phyloP scores from a whole-genome alignment of 2,797 vertebrate genomes.

The Channallabes apus region DNA sequence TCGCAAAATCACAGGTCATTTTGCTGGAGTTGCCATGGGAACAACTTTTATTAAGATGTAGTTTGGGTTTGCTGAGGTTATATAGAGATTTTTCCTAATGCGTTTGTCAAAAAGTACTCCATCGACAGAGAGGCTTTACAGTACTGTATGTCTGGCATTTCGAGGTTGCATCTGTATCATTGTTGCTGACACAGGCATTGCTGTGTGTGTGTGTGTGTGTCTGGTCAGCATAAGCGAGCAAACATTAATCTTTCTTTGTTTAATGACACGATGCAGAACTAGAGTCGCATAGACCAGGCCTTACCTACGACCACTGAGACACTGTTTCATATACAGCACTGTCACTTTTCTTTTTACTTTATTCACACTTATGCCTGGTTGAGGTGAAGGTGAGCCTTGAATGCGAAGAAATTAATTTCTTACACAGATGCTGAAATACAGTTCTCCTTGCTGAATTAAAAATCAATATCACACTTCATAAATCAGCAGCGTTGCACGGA shows the following conservation, averaged over 20 bases:
- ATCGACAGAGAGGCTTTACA: not conserved
- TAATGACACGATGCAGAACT: conserved; percentile 40
- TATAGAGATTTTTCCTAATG: not conserved
- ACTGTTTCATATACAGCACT: not conserved
- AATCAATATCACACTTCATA: conserved; percentile 25
- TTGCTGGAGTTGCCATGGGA: not conserved
- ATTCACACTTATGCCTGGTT: not conserved
- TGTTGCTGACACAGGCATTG: conserved; percentile 6
- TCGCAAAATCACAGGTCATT: not conserved
- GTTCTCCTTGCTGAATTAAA: conserved; percentile 4
- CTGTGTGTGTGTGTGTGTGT: conserved; percentile 17
- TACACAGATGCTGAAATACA: not conserved
- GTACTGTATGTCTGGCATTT: not conserved
- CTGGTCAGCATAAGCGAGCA: conserved; percentile 41
- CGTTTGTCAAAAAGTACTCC: not conserved
- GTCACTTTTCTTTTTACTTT: not conserved
- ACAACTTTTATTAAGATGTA: not conserved
- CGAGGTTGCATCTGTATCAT: not conserved
- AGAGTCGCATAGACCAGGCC: conserved; percentile 29
- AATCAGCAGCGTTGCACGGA: conserved; percentile 9
- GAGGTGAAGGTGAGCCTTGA: not conserved
- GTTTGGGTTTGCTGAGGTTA: not conserved
- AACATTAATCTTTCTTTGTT: conserved; percentile 49
- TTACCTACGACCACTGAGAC: not conserved
- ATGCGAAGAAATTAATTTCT: conserved; percentile 2